Evolutionary conservation across 2,888 invertebrate species (phyloP).

Genomic region (Caenorhabditis becei): DNA sequence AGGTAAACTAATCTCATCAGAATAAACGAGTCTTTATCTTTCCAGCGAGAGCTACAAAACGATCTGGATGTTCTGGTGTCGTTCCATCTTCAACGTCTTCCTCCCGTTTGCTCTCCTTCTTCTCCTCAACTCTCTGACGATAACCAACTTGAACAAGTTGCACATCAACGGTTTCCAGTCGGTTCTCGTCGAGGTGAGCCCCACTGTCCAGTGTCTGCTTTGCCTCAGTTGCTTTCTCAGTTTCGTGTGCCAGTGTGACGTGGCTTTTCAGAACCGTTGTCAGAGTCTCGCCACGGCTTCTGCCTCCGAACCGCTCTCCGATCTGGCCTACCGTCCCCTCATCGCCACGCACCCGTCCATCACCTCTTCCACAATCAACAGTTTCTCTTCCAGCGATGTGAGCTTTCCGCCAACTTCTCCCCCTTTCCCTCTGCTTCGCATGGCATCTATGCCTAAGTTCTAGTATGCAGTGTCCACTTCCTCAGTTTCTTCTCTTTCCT

Average conservation of each 20-base stretch:
- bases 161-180: conserved; percentile 63
- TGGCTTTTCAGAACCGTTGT: conserved; percentile 55
- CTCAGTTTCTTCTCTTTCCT: conserved; percentile 5
- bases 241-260: conserved; percentile 20
- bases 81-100: conserved; percentile 73
- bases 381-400: conserved; percentile 49
- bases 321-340: conserved; percentile 42
- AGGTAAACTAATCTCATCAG: conserved; percentile 26
- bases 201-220: background rate
- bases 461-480: background rate
- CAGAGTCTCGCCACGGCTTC: conserved; percentile 24
- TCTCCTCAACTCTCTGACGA: conserved; percentile 66
- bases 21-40: too few relatives aligned
- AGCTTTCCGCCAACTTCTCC: conserved; percentile 14
- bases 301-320: background rate
- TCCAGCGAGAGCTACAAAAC: conserved; percentile 62
- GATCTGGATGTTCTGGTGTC: conserved; percentile 74
- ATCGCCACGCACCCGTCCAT: conserved; percentile 32
- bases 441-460: conserved; percentile 6
- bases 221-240: background rate
- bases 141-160: conserved; percentile 61
- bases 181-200: conserved; percentile 61
- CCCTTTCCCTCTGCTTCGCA: conserved; percentile 18
- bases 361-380: conserved; percentile 42
- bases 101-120: conserved; percentile 71